phyloP scores from a whole-genome alignment of 1,140 invertebrate genomes.

The Monomorium pharaonis region DNA sequence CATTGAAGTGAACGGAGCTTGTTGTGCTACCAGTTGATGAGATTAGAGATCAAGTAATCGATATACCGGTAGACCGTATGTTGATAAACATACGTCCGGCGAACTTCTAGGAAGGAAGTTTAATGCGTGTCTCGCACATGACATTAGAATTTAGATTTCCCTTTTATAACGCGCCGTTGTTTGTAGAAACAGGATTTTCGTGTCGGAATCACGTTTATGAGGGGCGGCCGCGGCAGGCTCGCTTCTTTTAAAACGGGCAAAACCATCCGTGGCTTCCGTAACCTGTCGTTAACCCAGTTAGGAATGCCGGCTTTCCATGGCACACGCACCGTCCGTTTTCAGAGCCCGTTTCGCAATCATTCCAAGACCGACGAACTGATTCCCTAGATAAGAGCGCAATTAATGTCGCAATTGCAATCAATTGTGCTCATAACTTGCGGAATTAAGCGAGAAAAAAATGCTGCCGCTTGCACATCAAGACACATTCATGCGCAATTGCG shows the following conservation, averaged over 20 bases:
- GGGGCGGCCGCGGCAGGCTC: background rate
- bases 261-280: conserved; percentile 66
- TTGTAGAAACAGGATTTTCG: background rate
- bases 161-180: background rate
- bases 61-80: background rate
- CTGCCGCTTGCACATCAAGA: background rate
- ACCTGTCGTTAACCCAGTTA: conserved; percentile 72
- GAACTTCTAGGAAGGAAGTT: background rate
- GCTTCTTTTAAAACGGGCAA: conserved; percentile 35
- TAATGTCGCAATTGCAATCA: conserved; percentile 34
- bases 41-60: conserved; percentile 2
- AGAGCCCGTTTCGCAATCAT: conserved; percentile 45
- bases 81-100: background rate
- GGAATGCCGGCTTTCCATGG: conserved; percentile 53
- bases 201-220: background rate
- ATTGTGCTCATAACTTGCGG: background rate
- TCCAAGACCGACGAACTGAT: conserved; percentile 41
- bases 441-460: background rate
- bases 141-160: background rate
- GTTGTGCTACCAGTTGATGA: background rate
- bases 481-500: background rate
- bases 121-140: background rate
- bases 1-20: background rate
- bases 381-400: conserved; percentile 47
- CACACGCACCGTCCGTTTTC: conserved; percentile 21